Base-by-base conservation (phyloP, 92 coral and sea anemone species). In the Palythoa heliodiscus region DNA sequence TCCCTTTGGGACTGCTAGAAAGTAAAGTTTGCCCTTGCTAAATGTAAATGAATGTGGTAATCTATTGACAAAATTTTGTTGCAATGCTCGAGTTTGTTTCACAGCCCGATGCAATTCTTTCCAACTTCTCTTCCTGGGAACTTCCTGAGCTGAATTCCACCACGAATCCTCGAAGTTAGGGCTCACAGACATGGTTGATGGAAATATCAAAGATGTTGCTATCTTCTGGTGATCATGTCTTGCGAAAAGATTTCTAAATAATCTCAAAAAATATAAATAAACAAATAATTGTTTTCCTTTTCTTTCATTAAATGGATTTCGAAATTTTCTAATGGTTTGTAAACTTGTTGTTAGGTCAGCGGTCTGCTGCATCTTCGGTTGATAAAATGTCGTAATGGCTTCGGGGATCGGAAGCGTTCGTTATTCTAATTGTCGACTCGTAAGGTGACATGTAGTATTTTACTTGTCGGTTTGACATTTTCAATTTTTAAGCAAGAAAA, bases 31-130 rank as follows among this genome's bases (percentile, higher is more conserved):
- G 39, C 91, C 88, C 47, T 92, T 93, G 72, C 93, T 91, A 77
- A 97, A 97, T 11, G 99, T 97, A 80, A 97, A 97, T 40, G 94
- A 93, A 89, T 94, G 95, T 14, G 98, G 99, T n/a, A 95, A 91
- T 76, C 99, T 87, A 71, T 91, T 97, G 40, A 93, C 89, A 14
- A 92, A 95, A 35, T 89, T 88, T 50, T 93, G 92, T 71, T 95
- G 93, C 7, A 97, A 52, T 11, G 90, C 86, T 12, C 96, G 89
- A 1, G 99, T 91, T 69, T 90, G 91, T 75, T 93, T 93, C 83
- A 97, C 99, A 13, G 99, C 98, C 37, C 89, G 77, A 72, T 94
- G 93, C 20, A 97, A 87, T 72, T 97, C 98, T 58, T 88, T 91
- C 99, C 99, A 97, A 35, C 84, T 89, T 11, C 89, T 86, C 70